A percentile compares a stretch with the other conserved stretches of the same genome.
These are phyloP conservation scores for Meda fulgida DNA, from an alignment of 2,797 vertebrate genomes.

Conservation along the genomic window DNA sequence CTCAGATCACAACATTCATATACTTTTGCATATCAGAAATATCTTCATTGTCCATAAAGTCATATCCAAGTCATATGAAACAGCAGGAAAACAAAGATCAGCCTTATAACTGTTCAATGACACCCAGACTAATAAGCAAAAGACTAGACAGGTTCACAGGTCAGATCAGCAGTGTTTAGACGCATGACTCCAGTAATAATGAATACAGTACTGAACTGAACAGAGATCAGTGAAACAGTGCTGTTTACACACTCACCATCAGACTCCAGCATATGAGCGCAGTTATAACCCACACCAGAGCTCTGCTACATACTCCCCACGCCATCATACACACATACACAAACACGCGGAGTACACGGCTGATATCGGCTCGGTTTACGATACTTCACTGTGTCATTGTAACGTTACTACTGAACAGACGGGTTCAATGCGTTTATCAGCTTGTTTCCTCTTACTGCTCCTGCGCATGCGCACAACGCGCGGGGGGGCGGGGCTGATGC, in stretches of 20 bases:
- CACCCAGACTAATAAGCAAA: no score
- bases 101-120: not conserved
- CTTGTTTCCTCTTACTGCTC: not conserved
- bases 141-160: not conserved
- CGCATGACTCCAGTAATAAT: not conserved
- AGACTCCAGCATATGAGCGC: slow-evolving; percentile 64
- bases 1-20: not conserved
- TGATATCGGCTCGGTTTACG: not conserved
- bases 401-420: not conserved
- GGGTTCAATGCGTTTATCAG: not conserved
- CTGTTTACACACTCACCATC: slow-evolving; percentile 74
- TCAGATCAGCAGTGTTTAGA: not conserved
- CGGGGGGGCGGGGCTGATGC: not conserved
- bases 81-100: not conserved
- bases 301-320: slow-evolving; percentile 74
- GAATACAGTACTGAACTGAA: not conserved
- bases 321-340: slow-evolving; percentile 68
- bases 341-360: not conserved
- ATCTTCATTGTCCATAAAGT: not conserved
- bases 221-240: slow-evolving; percentile 3
- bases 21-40: not conserved
- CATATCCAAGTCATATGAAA: not conserved
- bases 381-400: not conserved
- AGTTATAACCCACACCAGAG: slow-evolving; percentile 73
- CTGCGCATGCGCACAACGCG: slow-evolving; percentile 3